Evolutionary conservation across 2,797 vertebrate species (phyloP), one percentile per base, ranked within the genome.

Genomic region (Cheirogaleus major): DNA sequence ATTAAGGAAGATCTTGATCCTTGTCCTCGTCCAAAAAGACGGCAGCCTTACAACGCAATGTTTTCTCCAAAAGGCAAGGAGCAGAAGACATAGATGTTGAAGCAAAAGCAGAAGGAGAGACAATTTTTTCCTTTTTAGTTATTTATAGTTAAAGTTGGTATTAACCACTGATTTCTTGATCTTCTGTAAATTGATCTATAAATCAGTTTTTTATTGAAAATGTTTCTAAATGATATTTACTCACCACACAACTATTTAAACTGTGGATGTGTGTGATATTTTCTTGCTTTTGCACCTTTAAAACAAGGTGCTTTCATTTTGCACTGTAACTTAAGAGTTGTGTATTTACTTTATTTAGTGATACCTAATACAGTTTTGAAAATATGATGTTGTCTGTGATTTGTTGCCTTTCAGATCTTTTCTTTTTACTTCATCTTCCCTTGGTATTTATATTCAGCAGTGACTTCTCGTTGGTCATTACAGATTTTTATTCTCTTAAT

Each of bases 11-110:
- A 99, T 69, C 97, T 99, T 78, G 98, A 98, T 94, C 99, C 99
- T 65, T 99, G 99, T 91, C 98, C 97, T 0, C 99, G 99, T 63
- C 98, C 99, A 81, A 99, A 99, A 96, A 99, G 99, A 97, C 98
- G 99, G 88, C 99, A 99, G 78, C 99, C 99, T 14, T 99, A 99
- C 20, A 99, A 99, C 3, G 98, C 99, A 61, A 99, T 99, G 81
- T 99, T 99, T 98, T 99, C 99, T 95, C 99, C 99, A 2, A 99
- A 99, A 98, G 95, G 86, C 92, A 99, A 99, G 78, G 98, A 99
- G 70, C 98, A 99, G 98, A 99, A 99, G 92, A 99, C 88, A 80
- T 99, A 97, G 97, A 93, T 88, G 41, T 84, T 94, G 83, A 96
- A 90, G 84, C 92, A 97, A 73, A 61, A 95, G 18, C 30, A n/a